Conservation (phyloP, 1,140 invertebrate genomes). For the Pararge aegeria region DNA sequence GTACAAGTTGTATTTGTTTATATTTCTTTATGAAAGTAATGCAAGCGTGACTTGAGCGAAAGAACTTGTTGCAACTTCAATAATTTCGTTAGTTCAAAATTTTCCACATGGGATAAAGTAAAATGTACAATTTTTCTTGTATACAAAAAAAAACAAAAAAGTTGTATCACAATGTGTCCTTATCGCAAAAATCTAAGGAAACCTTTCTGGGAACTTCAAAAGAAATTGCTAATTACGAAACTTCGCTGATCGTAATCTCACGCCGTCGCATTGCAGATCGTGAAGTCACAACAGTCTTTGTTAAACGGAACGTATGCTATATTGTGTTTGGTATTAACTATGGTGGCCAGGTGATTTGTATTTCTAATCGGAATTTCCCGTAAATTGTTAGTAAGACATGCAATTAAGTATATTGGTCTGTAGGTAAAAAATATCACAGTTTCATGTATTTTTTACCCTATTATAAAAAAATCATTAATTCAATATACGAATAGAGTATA, state of each 20-base stretch:
- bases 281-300: slow-evolving; percentile 8
- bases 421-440: too few relatives aligned
- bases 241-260: slow-evolving; percentile 17
- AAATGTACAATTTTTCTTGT: background rate
- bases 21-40: too few relatives aligned
- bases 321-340: slow-evolving; percentile 6
- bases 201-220: background rate
- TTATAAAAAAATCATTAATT: too few relatives aligned
- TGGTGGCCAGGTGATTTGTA: background rate
- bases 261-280: slow-evolving; percentile 21
- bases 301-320: slow-evolving; percentile 7
- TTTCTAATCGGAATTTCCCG: background rate
- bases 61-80: too few relatives aligned
- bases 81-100: too few relatives aligned
- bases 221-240: slow-evolving; percentile 15
- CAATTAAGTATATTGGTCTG: too few relatives aligned
- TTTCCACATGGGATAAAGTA: too few relatives aligned
- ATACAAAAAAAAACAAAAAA: background rate
- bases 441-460: too few relatives aligned
- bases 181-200: background rate
- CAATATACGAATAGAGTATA: too few relatives aligned
- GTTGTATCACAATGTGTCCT: background rate
- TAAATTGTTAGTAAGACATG: background rate
- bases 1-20: too few relatives aligned
- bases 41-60: slow-evolving; percentile 65